These are phyloP conservation scores for Periparus ater DNA, from an alignment of 2,797 vertebrate genomes.

Conservation along the genomic window DNA sequence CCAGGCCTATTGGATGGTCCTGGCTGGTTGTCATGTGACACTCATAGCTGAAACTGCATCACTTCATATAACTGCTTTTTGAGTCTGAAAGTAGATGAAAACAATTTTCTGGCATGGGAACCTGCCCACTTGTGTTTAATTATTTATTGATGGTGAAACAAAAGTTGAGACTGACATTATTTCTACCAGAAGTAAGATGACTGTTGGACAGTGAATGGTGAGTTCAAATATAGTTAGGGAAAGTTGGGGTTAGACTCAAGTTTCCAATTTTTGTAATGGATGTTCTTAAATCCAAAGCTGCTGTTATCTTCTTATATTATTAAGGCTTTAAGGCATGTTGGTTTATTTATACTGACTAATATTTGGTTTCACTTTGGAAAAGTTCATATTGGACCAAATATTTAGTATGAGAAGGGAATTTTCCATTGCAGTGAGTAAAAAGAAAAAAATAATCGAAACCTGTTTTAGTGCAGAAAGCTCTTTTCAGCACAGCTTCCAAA, in stretches of 20 bases:
- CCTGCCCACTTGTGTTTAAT: background rate
- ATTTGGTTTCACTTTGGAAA: background rate
- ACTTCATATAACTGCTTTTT: background rate
- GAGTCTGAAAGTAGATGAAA: background rate
- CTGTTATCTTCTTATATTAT: background rate
- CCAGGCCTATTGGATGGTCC: background rate
- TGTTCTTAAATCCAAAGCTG: background rate
- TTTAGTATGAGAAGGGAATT: background rate
- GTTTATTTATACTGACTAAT: background rate
- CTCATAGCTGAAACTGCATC: background rate
- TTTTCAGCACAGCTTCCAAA: constrained; percentile 5
- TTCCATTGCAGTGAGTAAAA: background rate
- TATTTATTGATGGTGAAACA: background rate
- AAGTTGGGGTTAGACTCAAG: background rate
- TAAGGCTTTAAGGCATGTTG: background rate
- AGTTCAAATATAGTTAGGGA: background rate
- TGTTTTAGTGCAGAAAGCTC: background rate
- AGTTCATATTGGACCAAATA: background rate
- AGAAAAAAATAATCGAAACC: background rate
- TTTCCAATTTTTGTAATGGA: background rate
- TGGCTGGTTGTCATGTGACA: background rate
- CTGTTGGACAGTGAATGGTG: background rate
- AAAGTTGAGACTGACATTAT: background rate
- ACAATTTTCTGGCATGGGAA: background rate
- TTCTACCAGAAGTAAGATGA: background rate